Conservation (phyloP, 2,797 vertebrate genomes). For the Ptychadena robeensis region DNA sequence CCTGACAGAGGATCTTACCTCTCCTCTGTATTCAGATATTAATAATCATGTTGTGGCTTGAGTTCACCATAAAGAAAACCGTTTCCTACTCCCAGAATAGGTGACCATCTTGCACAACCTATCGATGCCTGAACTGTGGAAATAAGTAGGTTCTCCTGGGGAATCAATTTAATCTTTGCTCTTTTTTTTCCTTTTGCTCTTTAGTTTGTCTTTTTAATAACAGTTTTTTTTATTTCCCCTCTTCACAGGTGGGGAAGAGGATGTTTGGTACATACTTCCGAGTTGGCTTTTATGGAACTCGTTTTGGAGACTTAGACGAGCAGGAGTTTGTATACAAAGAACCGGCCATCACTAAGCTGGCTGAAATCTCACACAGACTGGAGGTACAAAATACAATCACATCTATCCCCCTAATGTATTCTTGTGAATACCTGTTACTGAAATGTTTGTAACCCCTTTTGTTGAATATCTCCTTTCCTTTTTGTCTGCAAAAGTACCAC, state of each 20-base stretch:
- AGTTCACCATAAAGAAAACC: neutral
- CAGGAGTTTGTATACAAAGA: conserved; percentile 99
- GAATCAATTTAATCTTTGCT: no score
- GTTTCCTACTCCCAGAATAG: neutral
- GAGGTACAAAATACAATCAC: conserved; percentile 79
- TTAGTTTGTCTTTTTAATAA: neutral
- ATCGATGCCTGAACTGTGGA: neutral
- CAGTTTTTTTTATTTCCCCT: conserved; percentile 62
- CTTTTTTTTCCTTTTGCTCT: neutral
- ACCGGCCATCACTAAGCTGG: conserved; percentile 95
- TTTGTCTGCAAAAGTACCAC: no score
- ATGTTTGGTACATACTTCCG: conserved; percentile 99
- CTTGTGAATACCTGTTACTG: no score
- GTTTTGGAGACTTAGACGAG: conserved; percentile 95
- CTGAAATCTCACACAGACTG: conserved; percentile 95
- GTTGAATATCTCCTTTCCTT: no score
- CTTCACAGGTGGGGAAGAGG: conserved; percentile 90
- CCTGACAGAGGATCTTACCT: no score
- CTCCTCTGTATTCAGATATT: no score
- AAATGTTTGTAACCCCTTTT: no score
- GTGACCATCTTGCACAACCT: neutral
- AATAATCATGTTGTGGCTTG: no score
- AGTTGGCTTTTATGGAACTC: conserved; percentile 95
- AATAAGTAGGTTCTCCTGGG: neutral
- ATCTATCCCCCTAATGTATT: no score